These are phyloP conservation scores for Cyanoramphus novaezelandiae DNA, from an alignment of 2,113 vertebrate species.

Conservation along the genomic window DNA sequence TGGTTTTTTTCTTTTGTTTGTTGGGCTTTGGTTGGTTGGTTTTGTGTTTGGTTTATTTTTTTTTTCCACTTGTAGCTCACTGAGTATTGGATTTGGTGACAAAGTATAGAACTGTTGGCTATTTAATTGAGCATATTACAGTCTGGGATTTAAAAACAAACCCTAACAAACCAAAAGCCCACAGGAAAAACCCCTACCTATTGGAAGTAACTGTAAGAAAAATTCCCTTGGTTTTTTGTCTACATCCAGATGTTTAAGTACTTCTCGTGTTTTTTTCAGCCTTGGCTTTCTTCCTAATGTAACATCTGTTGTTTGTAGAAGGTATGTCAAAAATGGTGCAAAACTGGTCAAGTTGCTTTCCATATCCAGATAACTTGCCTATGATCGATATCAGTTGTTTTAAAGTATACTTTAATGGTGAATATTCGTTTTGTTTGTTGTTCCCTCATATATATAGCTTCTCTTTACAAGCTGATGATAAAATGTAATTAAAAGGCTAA, in stretches of 20 bases:
- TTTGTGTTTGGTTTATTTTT: neutral
- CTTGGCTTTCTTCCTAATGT: neutral
- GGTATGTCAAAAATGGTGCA: neutral
- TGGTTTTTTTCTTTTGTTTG: neutral
- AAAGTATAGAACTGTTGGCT: neutral
- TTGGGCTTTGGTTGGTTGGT: neutral
- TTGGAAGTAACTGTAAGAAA: neutral
- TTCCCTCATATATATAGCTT: neutral
- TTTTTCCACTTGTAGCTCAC: neutral
- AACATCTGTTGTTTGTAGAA: neutral
- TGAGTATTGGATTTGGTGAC: neutral
- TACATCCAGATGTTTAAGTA: neutral
- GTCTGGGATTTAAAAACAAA: neutral
- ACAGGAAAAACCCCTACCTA: fast-evolving
- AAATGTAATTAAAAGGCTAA: neutral
- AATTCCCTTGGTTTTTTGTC: neutral
- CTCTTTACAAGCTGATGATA: neutral
- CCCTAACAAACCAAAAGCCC: neutral
- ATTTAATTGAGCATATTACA: neutral
- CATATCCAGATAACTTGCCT: neutral
- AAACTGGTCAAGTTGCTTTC: neutral
- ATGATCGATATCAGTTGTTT: neutral
- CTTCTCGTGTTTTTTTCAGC: neutral
- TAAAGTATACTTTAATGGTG: neutral
- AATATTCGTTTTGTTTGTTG: neutral